Percentiles rank a stretch among this genome's conserved stretches.
Conservation (phyloP, 2,888 invertebrate species). For the Tachina lurida region DNA sequence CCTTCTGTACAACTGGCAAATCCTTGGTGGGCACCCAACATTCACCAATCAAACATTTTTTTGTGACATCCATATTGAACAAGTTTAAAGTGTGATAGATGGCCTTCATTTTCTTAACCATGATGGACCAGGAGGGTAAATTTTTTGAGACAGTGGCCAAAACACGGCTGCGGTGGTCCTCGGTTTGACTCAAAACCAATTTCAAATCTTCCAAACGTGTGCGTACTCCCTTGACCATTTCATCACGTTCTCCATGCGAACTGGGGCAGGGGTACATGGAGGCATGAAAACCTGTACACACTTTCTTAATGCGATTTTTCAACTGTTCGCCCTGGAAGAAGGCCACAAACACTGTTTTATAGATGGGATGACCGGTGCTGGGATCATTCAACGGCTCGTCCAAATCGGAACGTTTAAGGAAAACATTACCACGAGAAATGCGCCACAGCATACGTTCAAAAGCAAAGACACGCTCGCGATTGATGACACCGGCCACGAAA, state of each 20-base stretch:
- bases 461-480: conserved; percentile 91
- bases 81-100: conserved; percentile 97
- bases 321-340: conserved; percentile 94
- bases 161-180: conserved; percentile 93
- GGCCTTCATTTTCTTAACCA: conserved; percentile 95
- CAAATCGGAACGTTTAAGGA: conserved; percentile 91
- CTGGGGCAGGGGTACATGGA: conserved; percentile 94
- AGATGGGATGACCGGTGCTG: conserved; percentile 87
- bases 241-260: conserved; percentile 89
- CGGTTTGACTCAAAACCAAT: conserved; percentile 90
- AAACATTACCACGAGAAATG: conserved; percentile 94
- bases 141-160: conserved; percentile 93
- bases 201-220: conserved; percentile 93
- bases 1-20: conserved; percentile 89
- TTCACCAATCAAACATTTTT: conserved; percentile 95
- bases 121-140: conserved; percentile 92
- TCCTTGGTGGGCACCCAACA: conserved; percentile 93
- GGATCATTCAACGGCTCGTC: conserved; percentile 90
- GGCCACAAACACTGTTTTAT: conserved; percentile 92
- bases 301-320: conserved; percentile 92
- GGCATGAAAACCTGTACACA: conserved; percentile 94
- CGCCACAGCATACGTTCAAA: conserved; percentile 95
- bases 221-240: conserved; percentile 93
- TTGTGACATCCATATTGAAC: conserved; percentile 96
- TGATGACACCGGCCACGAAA: conserved; percentile 94